These are phyloP conservation scores for Rambutsinella grinnellia DNA, from an alignment of 2,888 invertebrate genomes.

Conservation along the genomic window DNA sequence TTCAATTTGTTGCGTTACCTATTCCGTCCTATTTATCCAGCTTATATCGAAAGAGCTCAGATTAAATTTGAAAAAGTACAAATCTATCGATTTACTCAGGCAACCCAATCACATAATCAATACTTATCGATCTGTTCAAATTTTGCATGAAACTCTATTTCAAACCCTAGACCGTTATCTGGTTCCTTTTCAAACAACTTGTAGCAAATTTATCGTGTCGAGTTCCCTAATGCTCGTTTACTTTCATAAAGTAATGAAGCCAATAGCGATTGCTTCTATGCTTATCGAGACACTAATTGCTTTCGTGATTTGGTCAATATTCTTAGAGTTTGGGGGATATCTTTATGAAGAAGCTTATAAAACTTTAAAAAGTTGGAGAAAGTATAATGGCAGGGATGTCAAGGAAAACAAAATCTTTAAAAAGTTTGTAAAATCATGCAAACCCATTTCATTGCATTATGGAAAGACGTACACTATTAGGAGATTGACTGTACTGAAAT, in stretches of 20 bases:
- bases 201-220: background rate
- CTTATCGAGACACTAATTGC: background rate
- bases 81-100: background rate
- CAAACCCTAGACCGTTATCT: background rate
- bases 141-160: background rate
- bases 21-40: background rate
- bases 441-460: background rate
- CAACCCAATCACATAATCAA: background rate
- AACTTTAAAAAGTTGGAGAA: background rate
- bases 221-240: background rate
- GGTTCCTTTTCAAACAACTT: background rate
- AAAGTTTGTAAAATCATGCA: conserved; percentile 11
- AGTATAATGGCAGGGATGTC: background rate
- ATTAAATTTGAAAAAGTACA: background rate
- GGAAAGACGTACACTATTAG: background rate
- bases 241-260: background rate
- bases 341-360: background rate
- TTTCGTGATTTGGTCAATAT: background rate
- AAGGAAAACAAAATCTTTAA: background rate
- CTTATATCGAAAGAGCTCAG: background rate
- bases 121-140: background rate
- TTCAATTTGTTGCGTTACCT: too few relatives aligned
- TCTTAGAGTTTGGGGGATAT: background rate
- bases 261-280: background rate
- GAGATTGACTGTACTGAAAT: background rate